Evolutionary conservation across 2,113 vertebrate genomes (phyloP).

Genomic region (Piprites chloris): DNA sequence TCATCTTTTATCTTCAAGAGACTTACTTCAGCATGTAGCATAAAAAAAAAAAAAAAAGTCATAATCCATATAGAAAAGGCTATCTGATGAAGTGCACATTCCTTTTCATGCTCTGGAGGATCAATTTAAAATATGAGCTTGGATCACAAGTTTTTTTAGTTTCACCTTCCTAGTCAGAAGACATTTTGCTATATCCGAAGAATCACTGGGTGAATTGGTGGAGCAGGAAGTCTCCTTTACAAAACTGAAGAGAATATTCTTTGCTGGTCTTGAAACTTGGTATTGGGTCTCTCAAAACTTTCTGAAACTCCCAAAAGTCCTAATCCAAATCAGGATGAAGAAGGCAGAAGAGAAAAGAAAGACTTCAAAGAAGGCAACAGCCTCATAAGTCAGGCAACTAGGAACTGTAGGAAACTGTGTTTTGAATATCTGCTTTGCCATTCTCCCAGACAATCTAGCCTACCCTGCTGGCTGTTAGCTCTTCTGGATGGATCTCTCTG

Average conservation of each 20-base stretch:
- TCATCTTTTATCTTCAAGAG: slow-evolving; percentile 54
- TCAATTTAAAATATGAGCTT: neutral
- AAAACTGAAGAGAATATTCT: neutral
- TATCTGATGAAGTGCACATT: neutral
- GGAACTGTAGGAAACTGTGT: neutral
- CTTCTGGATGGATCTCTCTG: neutral
- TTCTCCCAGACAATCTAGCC: neutral
- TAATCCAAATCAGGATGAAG: neutral
- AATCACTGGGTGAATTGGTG: neutral
- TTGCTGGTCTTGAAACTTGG: neutral
- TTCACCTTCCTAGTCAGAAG: neutral
- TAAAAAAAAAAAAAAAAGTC: neutral
- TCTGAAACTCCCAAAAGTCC: neutral
- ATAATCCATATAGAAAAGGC: neutral
- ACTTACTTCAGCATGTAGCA: slow-evolving; percentile 28
- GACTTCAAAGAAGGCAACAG: neutral
- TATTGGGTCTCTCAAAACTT: neutral
- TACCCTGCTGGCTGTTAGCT: neutral
- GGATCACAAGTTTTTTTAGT: neutral
- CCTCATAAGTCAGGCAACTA: neutral
- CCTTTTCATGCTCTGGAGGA: neutral
- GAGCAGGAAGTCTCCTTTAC: neutral
- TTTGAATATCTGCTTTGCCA: neutral
- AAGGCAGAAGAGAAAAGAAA: neutral
- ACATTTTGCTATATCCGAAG: neutral